Conservation (phyloP, 2,113 vertebrate species). For the Scytalopus superciliaris region DNA sequence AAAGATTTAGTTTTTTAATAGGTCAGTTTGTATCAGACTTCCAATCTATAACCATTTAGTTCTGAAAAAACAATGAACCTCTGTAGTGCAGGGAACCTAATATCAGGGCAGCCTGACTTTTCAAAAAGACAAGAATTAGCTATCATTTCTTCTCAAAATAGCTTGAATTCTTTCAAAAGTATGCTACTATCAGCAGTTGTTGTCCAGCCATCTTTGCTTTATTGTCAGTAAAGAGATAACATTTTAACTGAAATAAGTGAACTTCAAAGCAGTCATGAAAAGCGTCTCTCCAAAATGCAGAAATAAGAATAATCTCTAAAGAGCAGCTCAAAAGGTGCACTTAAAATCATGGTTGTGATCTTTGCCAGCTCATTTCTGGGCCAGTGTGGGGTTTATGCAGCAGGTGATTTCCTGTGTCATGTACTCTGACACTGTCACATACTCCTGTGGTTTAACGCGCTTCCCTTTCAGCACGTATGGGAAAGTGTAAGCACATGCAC, state of each 20-base stretch:
- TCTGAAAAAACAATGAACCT: constrained; percentile 40
- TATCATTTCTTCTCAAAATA: constrained; percentile 40
- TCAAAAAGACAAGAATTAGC: constrained; percentile 14
- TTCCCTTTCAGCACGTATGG: not conserved
- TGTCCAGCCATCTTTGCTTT: not conserved
- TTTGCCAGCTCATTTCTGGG: not conserved
- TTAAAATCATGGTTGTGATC: not conserved
- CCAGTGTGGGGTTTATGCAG: not conserved
- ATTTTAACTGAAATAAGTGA: not conserved
- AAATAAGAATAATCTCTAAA: not conserved
- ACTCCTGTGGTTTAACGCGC: not conserved
- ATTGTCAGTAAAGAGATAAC: not conserved
- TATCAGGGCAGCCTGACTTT: constrained; percentile 26
- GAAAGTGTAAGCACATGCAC: not conserved
- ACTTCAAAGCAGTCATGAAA: not conserved
- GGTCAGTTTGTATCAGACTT: not conserved
- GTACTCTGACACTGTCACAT: not conserved
- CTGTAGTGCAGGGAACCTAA: constrained; percentile 49
- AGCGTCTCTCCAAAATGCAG: not conserved
- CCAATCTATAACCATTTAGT: not conserved
- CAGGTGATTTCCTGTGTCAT: not conserved
- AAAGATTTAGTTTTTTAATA: not conserved
- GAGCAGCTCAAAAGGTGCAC: not conserved
- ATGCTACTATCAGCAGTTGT: not conserved
- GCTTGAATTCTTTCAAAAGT: constrained; percentile 9